Conservation (phyloP, 2,797 vertebrate species). For the Dendrocincla fuliginosa region DNA sequence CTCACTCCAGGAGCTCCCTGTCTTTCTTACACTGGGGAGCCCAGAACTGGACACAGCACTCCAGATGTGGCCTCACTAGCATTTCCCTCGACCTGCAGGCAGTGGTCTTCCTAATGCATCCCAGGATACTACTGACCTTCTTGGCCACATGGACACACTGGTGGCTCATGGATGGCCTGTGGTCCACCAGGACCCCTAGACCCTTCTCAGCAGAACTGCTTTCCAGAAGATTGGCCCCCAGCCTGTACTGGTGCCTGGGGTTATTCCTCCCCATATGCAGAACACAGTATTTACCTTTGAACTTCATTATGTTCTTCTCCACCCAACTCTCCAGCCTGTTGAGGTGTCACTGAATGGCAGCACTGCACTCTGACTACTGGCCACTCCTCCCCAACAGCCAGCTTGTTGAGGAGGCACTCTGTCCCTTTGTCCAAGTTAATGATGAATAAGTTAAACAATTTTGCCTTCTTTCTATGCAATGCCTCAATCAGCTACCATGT, state of each 20-base stretch:
- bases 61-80: not conserved
- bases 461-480: not conserved
- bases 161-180: not conserved
- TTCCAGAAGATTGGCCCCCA: not conserved
- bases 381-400: not conserved
- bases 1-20: not conserved
- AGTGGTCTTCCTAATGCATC: not conserved
- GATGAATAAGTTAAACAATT: not conserved
- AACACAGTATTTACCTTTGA: not conserved
- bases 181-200: not conserved
- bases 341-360: not conserved
- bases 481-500: not conserved
- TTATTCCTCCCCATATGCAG: not conserved
- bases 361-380: not conserved
- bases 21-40: not conserved
- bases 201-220: not conserved
- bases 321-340: not conserved
- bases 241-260: not conserved
- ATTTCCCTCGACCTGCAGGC: accelerated
- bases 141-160: not conserved
- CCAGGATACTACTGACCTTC: not conserved
- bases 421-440: not conserved
- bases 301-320: not conserved
- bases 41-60: not conserved
- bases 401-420: not conserved